Conservation (phyloP, 2,888 invertebrate species). For the Campoplex capitator region DNA sequence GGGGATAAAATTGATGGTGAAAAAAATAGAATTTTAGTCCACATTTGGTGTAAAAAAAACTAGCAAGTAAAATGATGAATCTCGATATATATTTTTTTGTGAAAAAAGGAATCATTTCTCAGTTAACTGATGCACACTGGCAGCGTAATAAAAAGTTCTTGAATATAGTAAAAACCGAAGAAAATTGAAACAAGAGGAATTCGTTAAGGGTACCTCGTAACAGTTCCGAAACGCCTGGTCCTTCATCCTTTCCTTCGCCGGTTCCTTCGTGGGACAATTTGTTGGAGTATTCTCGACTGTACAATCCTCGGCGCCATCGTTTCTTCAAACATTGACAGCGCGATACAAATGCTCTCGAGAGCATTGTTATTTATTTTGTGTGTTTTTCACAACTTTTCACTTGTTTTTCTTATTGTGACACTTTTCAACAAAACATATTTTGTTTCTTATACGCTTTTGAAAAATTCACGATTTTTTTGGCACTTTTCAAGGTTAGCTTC, state of each 20-base stretch:
- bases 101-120: neutral
- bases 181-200: neutral
- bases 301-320: constrained; percentile 11
- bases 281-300: neutral
- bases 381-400: neutral
- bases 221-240: neutral
- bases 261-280: constrained; percentile 1
- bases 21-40: neutral
- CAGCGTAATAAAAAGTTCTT: neutral
- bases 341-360: constrained; percentile 46
- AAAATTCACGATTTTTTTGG: neutral
- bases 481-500: neutral
- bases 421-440: neutral
- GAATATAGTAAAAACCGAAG: neutral
- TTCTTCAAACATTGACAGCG: constrained; percentile 26
- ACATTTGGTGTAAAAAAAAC: neutral
- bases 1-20: neutral
- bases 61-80: neutral
- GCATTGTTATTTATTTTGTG: constrained; percentile 19
- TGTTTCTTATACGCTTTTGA: neutral
- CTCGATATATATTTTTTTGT: neutral
- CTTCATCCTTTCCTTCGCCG: neutral
- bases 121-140: neutral
- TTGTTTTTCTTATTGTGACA: neutral
- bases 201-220: constrained; percentile 1